Percentiles rank a stretch among this genome's conserved stretches.
phyloP scores from a whole-genome alignment of 1,140 invertebrate species.

The Ips typographus region DNA sequence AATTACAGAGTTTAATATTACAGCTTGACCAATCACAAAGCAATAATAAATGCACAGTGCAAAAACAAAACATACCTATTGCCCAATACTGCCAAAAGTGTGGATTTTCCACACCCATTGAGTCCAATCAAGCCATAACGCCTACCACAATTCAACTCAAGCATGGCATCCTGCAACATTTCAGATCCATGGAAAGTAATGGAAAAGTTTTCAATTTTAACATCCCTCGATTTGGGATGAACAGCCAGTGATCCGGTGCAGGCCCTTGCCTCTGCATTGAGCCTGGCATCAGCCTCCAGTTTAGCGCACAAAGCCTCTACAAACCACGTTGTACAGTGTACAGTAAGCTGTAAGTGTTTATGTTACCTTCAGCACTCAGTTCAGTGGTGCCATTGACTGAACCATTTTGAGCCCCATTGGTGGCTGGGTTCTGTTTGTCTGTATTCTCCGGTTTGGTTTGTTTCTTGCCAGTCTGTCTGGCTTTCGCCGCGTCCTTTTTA shows the following conservation, averaged over 20 bases:
- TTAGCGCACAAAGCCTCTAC: conserved; percentile 83
- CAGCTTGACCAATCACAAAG: too few relatives aligned
- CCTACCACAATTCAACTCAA: conserved; percentile 95
- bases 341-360: conserved; percentile 8
- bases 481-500: conserved; percentile 93
- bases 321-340: conserved; percentile 38
- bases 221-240: conserved; percentile 91
- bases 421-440: conserved; percentile 49
- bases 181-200: conserved; percentile 98
- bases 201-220: conserved; percentile 96
- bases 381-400: conserved; percentile 38
- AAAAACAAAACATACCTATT: conserved; percentile 58
- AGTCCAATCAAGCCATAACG: conserved; percentile 95
- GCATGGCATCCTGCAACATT: conserved; percentile 90
- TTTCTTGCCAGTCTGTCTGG: conserved; percentile 69
- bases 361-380: conserved; percentile 57
- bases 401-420: conserved; percentile 50
- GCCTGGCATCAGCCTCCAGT: conserved; percentile 83
- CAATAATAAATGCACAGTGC: neutral
- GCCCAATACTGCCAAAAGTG: conserved; percentile 86
- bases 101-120: conserved; percentile 98
- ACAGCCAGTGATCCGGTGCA: conserved; percentile 94
- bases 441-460: conserved; percentile 59
- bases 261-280: conserved; percentile 90
- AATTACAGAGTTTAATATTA: too few relatives aligned